Base-by-base conservation (phyloP, 2,797 vertebrate genomes). In the Karalla daura region DNA sequence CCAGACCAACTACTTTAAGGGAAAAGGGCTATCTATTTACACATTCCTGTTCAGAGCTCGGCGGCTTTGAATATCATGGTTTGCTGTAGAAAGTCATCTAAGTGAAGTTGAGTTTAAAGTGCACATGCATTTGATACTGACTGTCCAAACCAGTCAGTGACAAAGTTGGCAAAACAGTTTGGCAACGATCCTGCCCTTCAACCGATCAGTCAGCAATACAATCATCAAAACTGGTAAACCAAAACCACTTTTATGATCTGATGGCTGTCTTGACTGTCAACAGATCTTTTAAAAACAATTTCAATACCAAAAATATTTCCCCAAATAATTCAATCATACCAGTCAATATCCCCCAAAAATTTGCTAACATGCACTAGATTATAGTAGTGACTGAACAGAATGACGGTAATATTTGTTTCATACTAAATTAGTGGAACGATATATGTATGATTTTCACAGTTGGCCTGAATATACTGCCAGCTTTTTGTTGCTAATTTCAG, bases 41-140 rank as follows among this genome's bases (percentile, higher is more conserved):
- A 74, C 40, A 76, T 13, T 17, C 53, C 24, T 74, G 40, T 63
- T 63, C 60, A 60, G 45, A 53, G 24, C 56, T 50, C 18, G 51
- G 43, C 62, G 49, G 45, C 67, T 80, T 86, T 81, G 59, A 56
- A 61, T 63, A 65, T 10, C 39, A 28, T 52, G 28, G 33, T 50
- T 60, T 58, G 15, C 6, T 67, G 41, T 50, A 70, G 17, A 52
- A 13, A 66, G 32, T 63, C 12, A 28, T 7, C 13, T 70, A 21
- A 65, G 35, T 21, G 11, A 46, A 12, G 45, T 59, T 36, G 62
- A 40, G 15, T 12, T 25, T 20, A 15, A 50, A 28, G 10, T 10
- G 59, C 15, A 40, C 3, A 23, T 27, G 0, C 7, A 14, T 62
- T 27, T 55, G 2, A 24, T 9, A 14, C 10, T 24, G 44, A 52